Percentiles rank a stretch among this genome's conserved stretches.
Evolutionary conservation across 2,888 invertebrate species (phyloP).

Genomic region (Trichogramma dendrolimi): DNA sequence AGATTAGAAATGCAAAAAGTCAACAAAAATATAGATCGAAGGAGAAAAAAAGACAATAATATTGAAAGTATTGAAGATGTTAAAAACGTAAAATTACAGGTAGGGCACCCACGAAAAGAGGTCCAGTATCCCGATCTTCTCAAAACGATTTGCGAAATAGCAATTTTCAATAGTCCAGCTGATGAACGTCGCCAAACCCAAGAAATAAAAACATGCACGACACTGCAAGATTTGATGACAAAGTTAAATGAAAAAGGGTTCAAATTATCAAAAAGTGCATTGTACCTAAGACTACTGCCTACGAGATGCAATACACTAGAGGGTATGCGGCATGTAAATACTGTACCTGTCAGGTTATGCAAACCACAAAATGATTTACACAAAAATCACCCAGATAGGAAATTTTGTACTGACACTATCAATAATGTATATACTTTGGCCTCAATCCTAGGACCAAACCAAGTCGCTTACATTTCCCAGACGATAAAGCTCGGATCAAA

Average conservation of each 20-base stretch:
- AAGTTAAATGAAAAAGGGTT: slow-evolving; percentile 29
- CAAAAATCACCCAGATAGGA: slow-evolving; percentile 33
- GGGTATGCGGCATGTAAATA: slow-evolving; percentile 38
- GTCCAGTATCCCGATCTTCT: not conserved
- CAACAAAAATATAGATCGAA: not conserved
- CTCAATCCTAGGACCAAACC: slow-evolving; percentile 33
- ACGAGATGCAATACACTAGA: slow-evolving; percentile 31
- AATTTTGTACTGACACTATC: slow-evolving; percentile 32
- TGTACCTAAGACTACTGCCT: slow-evolving; percentile 35
- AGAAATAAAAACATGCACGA: slow-evolving; percentile 29
- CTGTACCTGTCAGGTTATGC: slow-evolving; percentile 39
- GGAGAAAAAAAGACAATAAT: not conserved
- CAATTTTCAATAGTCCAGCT: not conserved
- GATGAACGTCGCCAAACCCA: not conserved
- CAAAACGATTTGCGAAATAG: not conserved
- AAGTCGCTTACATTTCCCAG: slow-evolving; percentile 35
- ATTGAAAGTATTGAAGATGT: not conserved
- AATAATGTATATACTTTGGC: slow-evolving; percentile 34
- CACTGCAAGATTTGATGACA: slow-evolving; percentile 29
- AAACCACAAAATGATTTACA: slow-evolving; percentile 25
- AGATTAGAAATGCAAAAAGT: not conserved
- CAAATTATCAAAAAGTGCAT: slow-evolving; percentile 29
- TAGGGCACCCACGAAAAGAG: not conserved
- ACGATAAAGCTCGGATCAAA: slow-evolving; percentile 44
- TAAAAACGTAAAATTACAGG: not conserved